Evolutionary conservation across 2,888 invertebrate species (phyloP), one percentile per base, ranked within the genome.

Genomic region (Chrysolina oricalcia): DNA sequence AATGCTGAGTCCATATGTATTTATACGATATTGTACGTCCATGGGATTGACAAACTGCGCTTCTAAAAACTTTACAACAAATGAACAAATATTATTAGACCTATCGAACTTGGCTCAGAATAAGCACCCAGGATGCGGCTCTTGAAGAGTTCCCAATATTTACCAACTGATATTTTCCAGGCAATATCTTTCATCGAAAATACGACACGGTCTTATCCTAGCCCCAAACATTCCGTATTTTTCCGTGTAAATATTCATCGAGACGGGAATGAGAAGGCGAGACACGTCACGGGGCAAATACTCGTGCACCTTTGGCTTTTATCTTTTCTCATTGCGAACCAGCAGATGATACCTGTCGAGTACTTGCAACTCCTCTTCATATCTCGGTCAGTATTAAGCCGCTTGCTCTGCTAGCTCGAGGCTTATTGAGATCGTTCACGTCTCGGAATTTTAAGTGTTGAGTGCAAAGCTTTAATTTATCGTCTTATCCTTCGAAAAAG

Each of bases 381-480:
- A 70, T 66, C 70, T 48, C 72, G 70, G 68, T 74, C 70, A 78
- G 76, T 73, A 72, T 73, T 76, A 50, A 74, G 40, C 74, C 62
- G 71, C 63, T 70, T 68, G 71, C 69, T 13, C 27, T 50, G 63
- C 27, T 68, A 50, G 75, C 71, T 66, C 43, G 50, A 65, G 70
- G 66, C 74, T 59, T 66, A 66, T 67, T 59, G 19, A 48, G 43
- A 62, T 53, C 63, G 59, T 68, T 59, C 72, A 65, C 66, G 72
- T 69, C 66, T 77, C 72, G 77, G 77, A 77, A 79, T 75, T 71
- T 75, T 72, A 79, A 76, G 76, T 76, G 76, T 70, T 66, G 66
- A 64, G 65, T 69, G 75, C 43, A 15, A 67, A 35, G 50, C 67
- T 27, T 15, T 13, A 23, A 67, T 48, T 68, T 68, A 68, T 40